Percentiles rank a stretch among this genome's conserved stretches.
Conservation (phyloP, 2,888 invertebrate genomes). For the Erebia ligea region DNA sequence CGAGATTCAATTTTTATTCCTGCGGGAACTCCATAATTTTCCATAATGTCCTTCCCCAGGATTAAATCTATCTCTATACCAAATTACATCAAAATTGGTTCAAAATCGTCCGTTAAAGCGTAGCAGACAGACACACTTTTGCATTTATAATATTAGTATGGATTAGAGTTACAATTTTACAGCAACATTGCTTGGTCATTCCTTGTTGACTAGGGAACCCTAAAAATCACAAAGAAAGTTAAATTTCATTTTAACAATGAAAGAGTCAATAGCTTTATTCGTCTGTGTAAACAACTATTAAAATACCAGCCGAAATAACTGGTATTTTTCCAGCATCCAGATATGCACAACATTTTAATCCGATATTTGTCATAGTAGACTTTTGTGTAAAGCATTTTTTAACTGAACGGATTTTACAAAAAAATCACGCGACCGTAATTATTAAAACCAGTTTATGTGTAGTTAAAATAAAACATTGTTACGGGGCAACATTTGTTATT, state of each 20-base stretch:
- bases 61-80: too few relatives aligned
- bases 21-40: too few relatives aligned
- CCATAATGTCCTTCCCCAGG: too few relatives aligned
- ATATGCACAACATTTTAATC: slow-evolving; percentile 1
- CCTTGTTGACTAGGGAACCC: too few relatives aligned
- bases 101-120: too few relatives aligned
- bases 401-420: slow-evolving; percentile 13
- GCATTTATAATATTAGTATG: too few relatives aligned
- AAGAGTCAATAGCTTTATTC: neutral
- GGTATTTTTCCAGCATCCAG: neutral
- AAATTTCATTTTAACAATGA: neutral
- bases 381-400: slow-evolving; percentile 11
- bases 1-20: too few relatives aligned
- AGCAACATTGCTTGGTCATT: too few relatives aligned
- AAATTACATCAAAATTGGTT: too few relatives aligned
- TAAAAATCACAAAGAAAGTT: too few relatives aligned
- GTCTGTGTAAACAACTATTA: neutral
- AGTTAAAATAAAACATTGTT: slow-evolving; percentile 20
- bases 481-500: slow-evolving; percentile 15
- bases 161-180: too few relatives aligned
- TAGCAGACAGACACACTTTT: too few relatives aligned
- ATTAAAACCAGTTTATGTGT: slow-evolving; percentile 14
- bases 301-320: neutral
- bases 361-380: slow-evolving; percentile 13
- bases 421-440: slow-evolving; percentile 9